Percentiles rank a stretch among this genome's conserved stretches.
Conservation (phyloP, 92 coral and sea anemone genomes). For the Montipora capitata region DNA sequence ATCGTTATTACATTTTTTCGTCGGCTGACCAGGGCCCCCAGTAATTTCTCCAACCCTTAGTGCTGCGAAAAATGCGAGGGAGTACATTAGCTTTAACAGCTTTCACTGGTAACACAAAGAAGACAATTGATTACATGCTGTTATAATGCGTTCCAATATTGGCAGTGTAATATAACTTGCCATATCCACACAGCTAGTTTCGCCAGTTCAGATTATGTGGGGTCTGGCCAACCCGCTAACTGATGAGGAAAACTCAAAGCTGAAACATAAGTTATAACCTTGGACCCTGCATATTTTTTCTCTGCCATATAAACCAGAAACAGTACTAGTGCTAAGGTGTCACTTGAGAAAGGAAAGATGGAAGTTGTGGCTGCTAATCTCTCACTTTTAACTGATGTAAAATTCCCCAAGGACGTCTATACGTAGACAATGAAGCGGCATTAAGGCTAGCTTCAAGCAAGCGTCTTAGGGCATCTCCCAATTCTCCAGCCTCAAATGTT, state of each 20-base stretch:
- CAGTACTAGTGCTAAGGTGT: slow-evolving; percentile 34
- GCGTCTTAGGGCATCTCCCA: slow-evolving; percentile 40
- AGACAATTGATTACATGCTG: slow-evolving; percentile 17
- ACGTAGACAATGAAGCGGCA: slow-evolving; percentile 23
- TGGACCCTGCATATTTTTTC: slow-evolving; percentile 37
- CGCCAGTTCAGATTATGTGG: slow-evolving; percentile 30
- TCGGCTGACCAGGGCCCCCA: slow-evolving; percentile 14
- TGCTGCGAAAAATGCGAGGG: slow-evolving; percentile 52
- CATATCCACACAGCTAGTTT: no score
- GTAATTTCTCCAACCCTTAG: slow-evolving; percentile 61
- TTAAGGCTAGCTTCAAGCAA: slow-evolving; percentile 38
- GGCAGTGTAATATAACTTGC: slow-evolving; percentile 60
- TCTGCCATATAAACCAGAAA: slow-evolving; percentile 51
- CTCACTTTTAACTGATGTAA: not conserved
- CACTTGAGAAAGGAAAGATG: slow-evolving; percentile 7
- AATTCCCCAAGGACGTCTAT: slow-evolving; percentile 51
- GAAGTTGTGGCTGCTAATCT: slow-evolving; percentile 1
- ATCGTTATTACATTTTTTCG: slow-evolving; percentile 18
- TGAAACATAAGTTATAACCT: slow-evolving; percentile 49
- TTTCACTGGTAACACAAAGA: slow-evolving; percentile 15
- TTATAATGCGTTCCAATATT: slow-evolving; percentile 40
- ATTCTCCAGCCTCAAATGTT: slow-evolving; percentile 54
- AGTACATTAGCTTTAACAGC: slow-evolving; percentile 51
- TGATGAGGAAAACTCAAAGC: slow-evolving; percentile 55
- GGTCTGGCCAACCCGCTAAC: slow-evolving; percentile 49